Evolutionary conservation across 2,797 vertebrate genomes (phyloP).

Genomic region (Nannoperca obscura): DNA sequence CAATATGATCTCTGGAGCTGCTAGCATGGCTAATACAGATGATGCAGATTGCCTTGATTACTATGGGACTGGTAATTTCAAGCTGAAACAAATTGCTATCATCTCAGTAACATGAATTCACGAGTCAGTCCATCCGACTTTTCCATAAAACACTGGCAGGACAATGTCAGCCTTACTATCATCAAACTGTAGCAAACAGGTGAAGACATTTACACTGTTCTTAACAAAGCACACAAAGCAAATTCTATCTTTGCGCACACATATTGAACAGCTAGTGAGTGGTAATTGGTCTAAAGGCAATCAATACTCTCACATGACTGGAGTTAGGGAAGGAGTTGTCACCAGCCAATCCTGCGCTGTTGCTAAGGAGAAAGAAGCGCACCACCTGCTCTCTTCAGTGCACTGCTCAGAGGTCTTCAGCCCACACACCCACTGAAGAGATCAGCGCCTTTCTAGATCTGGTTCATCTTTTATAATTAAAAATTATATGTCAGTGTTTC

Average conservation of each 20-base stretch:
- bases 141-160: slow-evolving; percentile 9
- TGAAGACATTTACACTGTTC: background rate
- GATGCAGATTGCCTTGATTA: background rate
- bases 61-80: background rate
- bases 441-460: background rate
- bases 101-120: background rate
- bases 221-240: background rate
- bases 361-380: slow-evolving; percentile 38
- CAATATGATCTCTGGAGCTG: no score
- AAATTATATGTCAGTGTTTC: background rate
- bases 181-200: background rate
- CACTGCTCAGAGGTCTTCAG: background rate
- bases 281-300: slow-evolving; percentile 44
- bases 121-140: background rate
- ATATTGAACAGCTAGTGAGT: slow-evolving; percentile 41
- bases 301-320: slow-evolving; percentile 33
- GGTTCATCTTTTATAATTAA: background rate
- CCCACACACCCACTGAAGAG: background rate
- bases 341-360: slow-evolving; percentile 43
- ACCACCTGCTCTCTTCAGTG: slow-evolving; percentile 38
- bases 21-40: background rate
- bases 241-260: background rate
- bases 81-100: background rate
- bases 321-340: slow-evolving; percentile 15
- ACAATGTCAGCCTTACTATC: background rate